Base-by-base conservation (phyloP, 2,113 vertebrate genomes). In the Anseranas semipalmata region DNA sequence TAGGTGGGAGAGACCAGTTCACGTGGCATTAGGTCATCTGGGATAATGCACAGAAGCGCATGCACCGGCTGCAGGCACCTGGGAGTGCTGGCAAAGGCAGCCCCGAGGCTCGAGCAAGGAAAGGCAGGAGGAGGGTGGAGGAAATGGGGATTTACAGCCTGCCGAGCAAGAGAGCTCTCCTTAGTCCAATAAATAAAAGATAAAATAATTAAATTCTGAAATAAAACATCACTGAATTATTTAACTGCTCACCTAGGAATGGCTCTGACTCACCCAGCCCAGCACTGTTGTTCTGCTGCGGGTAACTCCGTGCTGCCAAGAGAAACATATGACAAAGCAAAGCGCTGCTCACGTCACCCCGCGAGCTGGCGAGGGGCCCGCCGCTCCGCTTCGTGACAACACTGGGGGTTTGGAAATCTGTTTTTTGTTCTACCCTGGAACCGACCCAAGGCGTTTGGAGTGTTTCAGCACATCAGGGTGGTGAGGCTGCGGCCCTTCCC, bases 171-270 rank as follows among this genome's bases (percentile, higher is more conserved):
- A 78, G 78, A 80, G 63, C 86, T 87, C 73, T 87, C 89, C 66
- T 87, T 37, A 62, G 84, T 15, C 70, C 75, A 35, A 93, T 91
- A 78, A 95, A 85, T 93, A 91, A 91, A 78, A 78, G 93, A 88
- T 93, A 78, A 95, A 94, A 91, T 91, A 82, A 95, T 91, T 93
- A 81, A 77, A 73, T 82, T 66, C 71, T 37, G 79, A 77, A 90
- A 70, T 78, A 63, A 88, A 91, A 28, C 39, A 0, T 45, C 70
- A 8, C 86, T 87, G 95, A 88, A 73, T 91, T 81, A 93, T 82
- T 81, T 50, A 81, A 70, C n/a, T 18, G 87, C 87, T 74, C 84
- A 68, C 84, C 90, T 53, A 81, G 90, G 66, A 74, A 43, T 27
- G 48, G 86, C 58, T 56, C 37, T 30, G 90, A 39, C n/a, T 55